Conservation (phyloP, 2,113 vertebrate genomes). For the Megatriorchis doriae region DNA sequence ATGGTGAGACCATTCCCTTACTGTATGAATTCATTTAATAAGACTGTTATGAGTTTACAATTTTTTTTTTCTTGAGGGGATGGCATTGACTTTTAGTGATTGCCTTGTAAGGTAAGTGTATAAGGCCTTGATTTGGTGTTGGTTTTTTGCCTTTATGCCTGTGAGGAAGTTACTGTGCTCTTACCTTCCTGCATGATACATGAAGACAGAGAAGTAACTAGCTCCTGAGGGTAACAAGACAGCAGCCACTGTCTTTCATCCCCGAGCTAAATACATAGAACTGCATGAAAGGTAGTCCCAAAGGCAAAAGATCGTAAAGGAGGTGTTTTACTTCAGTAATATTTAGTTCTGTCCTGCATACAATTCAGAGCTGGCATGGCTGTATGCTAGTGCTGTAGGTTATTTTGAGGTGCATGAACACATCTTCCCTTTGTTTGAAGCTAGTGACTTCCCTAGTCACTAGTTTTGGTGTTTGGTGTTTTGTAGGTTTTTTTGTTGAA, state of each 20-base stretch:
- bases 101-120: background rate
- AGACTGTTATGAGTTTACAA: background rate
- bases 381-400: background rate
- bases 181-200: background rate
- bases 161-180: background rate
- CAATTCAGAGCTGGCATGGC: background rate
- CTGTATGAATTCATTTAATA: constrained; percentile 33
- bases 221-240: background rate
- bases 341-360: background rate
- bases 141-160: background rate
- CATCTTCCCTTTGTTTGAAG: background rate
- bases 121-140: background rate
- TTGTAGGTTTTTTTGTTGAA: background rate
- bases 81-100: background rate
- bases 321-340: background rate
- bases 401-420: background rate
- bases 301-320: background rate
- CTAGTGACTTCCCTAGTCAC: background rate
- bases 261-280: background rate
- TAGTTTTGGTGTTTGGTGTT: background rate
- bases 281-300: background rate
- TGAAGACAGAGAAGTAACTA: background rate
- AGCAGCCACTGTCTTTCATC: background rate
- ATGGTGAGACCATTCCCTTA: background rate
- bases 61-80: too few relatives aligned